Percentiles rank a stretch among this genome's conserved stretches.
Evolutionary conservation across 2,113 vertebrate species (phyloP).

Genomic region (Micromys minutus): DNA sequence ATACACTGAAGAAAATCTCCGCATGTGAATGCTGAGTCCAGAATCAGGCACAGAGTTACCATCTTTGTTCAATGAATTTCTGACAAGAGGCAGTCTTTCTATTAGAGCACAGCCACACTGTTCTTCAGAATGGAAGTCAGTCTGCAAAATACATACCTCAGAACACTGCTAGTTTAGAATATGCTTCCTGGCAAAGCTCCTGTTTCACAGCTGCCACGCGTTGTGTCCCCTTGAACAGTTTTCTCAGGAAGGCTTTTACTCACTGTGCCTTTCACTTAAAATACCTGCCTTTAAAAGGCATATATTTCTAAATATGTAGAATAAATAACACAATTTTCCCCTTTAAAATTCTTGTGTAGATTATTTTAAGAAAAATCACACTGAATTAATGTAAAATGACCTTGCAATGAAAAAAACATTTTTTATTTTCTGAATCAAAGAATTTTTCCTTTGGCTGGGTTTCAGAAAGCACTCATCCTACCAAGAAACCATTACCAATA

Average conservation of each 20-base stretch:
- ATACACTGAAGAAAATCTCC: neutral
- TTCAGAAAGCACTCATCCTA: conserved; percentile 32
- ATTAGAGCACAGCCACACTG: neutral
- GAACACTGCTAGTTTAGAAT: neutral
- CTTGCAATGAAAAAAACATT: neutral
- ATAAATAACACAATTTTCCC: neutral
- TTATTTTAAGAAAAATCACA: neutral
- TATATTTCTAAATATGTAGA: neutral
- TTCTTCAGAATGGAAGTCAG: neutral
- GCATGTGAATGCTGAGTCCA: neutral
- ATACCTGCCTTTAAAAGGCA: neutral
- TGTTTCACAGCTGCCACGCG: neutral
- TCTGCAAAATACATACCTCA: neutral
- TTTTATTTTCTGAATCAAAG: neutral
- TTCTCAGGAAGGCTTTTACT: no score
- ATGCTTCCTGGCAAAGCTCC: neutral
- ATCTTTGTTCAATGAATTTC: neutral
- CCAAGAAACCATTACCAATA: neutral
- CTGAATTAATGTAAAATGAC: conserved; percentile 1
- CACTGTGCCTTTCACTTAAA: conserved; percentile 7
- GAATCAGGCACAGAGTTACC: neutral
- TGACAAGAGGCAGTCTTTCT: neutral
- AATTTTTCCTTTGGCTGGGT: neutral
- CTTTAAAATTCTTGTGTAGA: neutral
- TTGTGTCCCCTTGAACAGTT: neutral